phyloP scores from a whole-genome alignment of 1,140 invertebrate genomes.

The Dreissena rostriformis region DNA sequence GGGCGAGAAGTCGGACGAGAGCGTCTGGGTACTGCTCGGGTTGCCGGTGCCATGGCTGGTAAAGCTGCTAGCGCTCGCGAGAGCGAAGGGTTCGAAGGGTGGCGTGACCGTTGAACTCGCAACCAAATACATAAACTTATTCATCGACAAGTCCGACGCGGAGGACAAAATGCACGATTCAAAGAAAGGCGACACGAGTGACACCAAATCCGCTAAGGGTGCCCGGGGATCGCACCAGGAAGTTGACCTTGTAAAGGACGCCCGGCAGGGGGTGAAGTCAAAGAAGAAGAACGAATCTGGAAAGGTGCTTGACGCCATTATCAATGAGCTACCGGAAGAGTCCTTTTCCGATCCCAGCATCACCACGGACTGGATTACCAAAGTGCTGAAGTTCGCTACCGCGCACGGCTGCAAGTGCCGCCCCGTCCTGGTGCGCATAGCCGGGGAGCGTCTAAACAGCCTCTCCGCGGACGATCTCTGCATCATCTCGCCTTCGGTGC shows the following conservation, averaged over 20 bases:
- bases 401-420: conserved; percentile 69
- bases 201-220: conserved; percentile 23
- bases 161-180: conserved; percentile 38
- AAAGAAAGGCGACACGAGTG: conserved; percentile 33
- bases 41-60: conserved; percentile 74
- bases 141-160: conserved; percentile 61
- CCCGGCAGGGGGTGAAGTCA: conserved; percentile 25
- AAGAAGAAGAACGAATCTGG: conserved; percentile 60
- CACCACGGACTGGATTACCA: conserved; percentile 75
- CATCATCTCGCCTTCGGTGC: conserved; percentile 72
- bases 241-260: conserved; percentile 39
- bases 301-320: conserved; percentile 69
- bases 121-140: conserved; percentile 64
- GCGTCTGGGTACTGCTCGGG: conserved; percentile 57
- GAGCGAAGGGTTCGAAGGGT: conserved; percentile 66
- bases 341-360: conserved; percentile 68
- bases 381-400: conserved; percentile 71
- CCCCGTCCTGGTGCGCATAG: conserved; percentile 68
- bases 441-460: conserved; percentile 70
- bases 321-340: conserved; percentile 73
- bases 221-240: conserved; percentile 23
- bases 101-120: conserved; percentile 66
- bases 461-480: conserved; percentile 72
- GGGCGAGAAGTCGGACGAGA: conserved; percentile 58
- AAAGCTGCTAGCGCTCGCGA: conserved; percentile 64